Conservation (phyloP, 2,797 vertebrate species). For the Sebastiscus albofasciatus region DNA sequence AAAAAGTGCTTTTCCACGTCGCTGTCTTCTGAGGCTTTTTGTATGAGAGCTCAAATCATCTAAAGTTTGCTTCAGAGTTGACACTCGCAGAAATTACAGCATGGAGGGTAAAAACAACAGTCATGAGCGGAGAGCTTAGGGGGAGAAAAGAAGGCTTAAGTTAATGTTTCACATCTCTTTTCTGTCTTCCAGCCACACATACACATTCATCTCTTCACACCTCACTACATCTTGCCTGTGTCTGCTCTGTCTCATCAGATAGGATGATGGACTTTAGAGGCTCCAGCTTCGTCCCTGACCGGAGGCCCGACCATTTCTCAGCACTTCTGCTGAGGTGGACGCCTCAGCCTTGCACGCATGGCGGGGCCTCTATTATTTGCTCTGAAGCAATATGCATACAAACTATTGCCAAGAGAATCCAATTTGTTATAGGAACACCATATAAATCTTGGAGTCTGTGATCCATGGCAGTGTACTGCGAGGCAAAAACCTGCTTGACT, state of each 20-base stretch:
- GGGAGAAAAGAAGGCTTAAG: slow-evolving; percentile 18
- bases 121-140: slow-evolving; percentile 21
- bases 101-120: neutral
- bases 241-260: slow-evolving; percentile 37
- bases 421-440: slow-evolving; percentile 69
- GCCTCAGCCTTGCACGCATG: slow-evolving; percentile 38
- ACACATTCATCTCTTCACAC: neutral
- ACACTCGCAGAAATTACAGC: neutral
- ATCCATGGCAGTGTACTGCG: slow-evolving; percentile 51
- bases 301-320: slow-evolving; percentile 38
- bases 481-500: slow-evolving; percentile 40
- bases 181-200: neutral
- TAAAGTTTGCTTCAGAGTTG: slow-evolving; percentile 5
- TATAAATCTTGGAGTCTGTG: slow-evolving; percentile 60
- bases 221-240: slow-evolving; percentile 5
- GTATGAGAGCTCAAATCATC: neutral
- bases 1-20: neutral
- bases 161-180: slow-evolving; percentile 26
- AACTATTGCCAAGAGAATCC: slow-evolving; percentile 71
- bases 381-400: slow-evolving; percentile 72
- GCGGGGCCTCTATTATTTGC: slow-evolving; percentile 51
- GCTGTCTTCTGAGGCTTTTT: slow-evolving; percentile 9
- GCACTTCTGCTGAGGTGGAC: slow-evolving; percentile 50
- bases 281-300: slow-evolving; percentile 29
- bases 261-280: slow-evolving; percentile 46